Evolutionary conservation across 2,797 vertebrate species (phyloP).

Genomic region (Dryobates pubescens): DNA sequence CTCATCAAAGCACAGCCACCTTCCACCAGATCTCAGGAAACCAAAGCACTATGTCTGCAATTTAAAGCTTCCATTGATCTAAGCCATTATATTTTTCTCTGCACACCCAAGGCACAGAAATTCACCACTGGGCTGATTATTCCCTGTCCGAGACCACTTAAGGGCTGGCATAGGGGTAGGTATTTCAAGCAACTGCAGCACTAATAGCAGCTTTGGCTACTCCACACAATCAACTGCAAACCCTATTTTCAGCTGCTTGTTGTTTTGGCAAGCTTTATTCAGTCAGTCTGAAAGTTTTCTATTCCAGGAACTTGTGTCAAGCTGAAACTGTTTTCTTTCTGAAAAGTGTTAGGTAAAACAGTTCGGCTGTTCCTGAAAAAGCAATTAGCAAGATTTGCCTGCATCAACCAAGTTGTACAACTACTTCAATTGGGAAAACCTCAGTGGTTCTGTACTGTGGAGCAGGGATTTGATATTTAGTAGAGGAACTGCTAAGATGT

Average conservation of each 20-base stretch:
- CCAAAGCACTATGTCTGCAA: neutral
- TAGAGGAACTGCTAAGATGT: neutral
- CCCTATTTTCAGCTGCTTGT: neutral
- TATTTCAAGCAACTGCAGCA: neutral
- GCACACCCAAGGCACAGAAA: neutral
- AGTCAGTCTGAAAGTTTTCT: neutral
- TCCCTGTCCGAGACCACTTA: neutral
- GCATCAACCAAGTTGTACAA: accelerated
- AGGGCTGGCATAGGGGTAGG: neutral
- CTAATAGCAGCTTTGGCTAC: neutral
- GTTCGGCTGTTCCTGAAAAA: neutral
- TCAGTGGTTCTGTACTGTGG: neutral
- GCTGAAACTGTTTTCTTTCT: neutral
- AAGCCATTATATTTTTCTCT: neutral
- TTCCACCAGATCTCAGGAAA: neutral
- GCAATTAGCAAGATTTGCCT: neutral
- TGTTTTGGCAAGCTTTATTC: neutral
- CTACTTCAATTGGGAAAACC: neutral
- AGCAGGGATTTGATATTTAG: neutral
- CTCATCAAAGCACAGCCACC: neutral
- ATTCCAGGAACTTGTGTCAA: neutral
- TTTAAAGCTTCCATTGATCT: neutral
- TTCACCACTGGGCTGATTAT: neutral
- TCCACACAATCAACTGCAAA: neutral
- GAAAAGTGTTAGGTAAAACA: neutral